phyloP scores from a whole-genome alignment of 2,888 invertebrate species.

The Temnothorax ravouxi region DNA sequence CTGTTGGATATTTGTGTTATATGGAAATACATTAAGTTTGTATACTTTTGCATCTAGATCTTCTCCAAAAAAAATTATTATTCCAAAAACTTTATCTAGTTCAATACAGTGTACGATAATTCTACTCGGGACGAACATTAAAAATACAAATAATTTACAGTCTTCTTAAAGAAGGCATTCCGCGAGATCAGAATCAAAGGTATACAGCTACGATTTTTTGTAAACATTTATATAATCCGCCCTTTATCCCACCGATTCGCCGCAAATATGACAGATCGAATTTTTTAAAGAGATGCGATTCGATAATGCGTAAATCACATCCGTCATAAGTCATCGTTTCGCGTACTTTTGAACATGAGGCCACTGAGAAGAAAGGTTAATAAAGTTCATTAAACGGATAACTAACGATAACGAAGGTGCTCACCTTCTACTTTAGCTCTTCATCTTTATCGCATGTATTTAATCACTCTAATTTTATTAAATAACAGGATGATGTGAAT shows the following conservation, averaged over 20 bases:
- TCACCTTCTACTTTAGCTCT: background rate
- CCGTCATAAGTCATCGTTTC: background rate
- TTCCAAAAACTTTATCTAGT: constrained; percentile 15
- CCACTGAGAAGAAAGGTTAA: background rate
- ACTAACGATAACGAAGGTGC: background rate
- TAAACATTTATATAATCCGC: background rate
- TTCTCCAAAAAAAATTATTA: background rate
- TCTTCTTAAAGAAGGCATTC: constrained; percentile 5
- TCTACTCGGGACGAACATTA: background rate
- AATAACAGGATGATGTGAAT: background rate
- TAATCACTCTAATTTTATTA: constrained; percentile 1
- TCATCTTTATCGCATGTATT: background rate
- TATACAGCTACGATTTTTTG: constrained; percentile 10
- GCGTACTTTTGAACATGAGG: background rate
- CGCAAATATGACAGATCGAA: background rate
- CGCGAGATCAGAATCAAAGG: background rate
- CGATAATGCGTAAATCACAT: background rate
- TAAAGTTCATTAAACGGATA: background rate
- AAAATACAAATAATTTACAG: background rate
- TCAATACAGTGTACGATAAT: background rate
- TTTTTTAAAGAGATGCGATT: constrained; percentile 12
- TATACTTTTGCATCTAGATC: constrained; percentile 5
- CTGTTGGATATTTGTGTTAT: constrained; percentile 20
- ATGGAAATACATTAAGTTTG: background rate
- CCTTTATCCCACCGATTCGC: constrained; percentile 32